Evolutionary conservation across 2,797 vertebrate genomes (phyloP).

Genomic region (Lithobates pipiens): DNA sequence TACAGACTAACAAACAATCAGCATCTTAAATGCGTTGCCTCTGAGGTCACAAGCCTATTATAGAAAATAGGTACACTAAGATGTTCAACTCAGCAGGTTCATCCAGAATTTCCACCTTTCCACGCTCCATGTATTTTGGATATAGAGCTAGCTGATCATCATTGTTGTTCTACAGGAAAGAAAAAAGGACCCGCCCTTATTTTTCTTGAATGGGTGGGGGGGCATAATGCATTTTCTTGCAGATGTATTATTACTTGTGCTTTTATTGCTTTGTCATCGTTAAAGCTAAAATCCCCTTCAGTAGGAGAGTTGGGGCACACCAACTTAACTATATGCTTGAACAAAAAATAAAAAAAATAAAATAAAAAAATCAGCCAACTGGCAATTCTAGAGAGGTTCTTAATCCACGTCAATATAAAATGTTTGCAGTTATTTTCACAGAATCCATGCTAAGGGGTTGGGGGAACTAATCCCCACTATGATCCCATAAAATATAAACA

Average conservation of each 20-base stretch:
- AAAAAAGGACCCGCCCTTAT: not conserved
- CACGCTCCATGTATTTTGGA: slow-evolving; percentile 16
- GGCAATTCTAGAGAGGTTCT: too few species aligned
- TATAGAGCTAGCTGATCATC: not conserved
- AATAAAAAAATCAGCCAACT: too few species aligned
- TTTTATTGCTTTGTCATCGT: not conserved
- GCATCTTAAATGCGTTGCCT: slow-evolving; percentile 1
- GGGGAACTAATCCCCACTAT: too few species aligned
- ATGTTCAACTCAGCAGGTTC: slow-evolving; percentile 7
- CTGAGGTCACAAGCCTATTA: slow-evolving; percentile 15
- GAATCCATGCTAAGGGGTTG: too few species aligned
- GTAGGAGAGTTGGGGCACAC: too few species aligned
- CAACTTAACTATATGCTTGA: not conserved
- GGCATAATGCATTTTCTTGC: not conserved
- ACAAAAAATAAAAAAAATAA: too few species aligned
- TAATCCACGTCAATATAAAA: too few species aligned
- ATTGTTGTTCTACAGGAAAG: not conserved
- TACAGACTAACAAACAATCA: not conserved
- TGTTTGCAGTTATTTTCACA: too few species aligned
- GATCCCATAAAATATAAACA: too few species aligned
- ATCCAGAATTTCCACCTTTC: slow-evolving; percentile 19
- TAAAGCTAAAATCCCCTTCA: not conserved
- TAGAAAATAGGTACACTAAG: not conserved
- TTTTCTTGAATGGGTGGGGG: not conserved
- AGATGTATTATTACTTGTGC: not conserved